Conservation (phyloP, 2,113 vertebrate genomes). For the Perca schrenkii region DNA sequence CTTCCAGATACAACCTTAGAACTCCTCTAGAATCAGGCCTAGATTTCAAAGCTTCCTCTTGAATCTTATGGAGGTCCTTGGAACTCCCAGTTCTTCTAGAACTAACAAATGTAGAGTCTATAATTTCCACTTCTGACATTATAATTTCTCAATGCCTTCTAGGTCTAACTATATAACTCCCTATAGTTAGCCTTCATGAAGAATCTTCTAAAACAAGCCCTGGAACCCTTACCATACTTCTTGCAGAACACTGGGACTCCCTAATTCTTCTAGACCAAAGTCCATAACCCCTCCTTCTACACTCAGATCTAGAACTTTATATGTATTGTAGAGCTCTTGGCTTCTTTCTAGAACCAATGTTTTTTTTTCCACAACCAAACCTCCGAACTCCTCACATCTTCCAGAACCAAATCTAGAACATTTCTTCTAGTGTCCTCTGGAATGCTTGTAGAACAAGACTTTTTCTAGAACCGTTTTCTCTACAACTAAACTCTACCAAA, state of each 20-base stretch:
- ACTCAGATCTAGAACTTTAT: not conserved
- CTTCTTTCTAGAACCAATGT: not conserved
- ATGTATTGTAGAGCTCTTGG: not conserved
- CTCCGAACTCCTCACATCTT: not conserved
- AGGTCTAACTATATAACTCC: not conserved
- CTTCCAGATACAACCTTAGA: not conserved
- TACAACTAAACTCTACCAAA: not conserved
- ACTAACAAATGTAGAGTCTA: not conserved
- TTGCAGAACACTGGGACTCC: not conserved
- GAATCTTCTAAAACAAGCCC: not conserved
- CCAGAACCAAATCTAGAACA: not conserved
- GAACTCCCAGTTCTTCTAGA: not conserved
- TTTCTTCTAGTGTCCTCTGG: not conserved
- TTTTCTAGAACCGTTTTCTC: not conserved
- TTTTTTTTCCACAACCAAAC: not conserved
- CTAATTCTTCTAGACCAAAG: not conserved
- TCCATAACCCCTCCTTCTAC: not conserved
- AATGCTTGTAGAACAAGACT: conserved; percentile 4
- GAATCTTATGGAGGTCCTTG: not conserved
- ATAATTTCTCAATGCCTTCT: not conserved
- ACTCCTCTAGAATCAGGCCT: not conserved
- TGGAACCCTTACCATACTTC: not conserved
- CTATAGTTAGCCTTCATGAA: not conserved
- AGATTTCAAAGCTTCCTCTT: not conserved
- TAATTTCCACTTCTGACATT: not conserved